phyloP scores from a whole-genome alignment of 2,797 vertebrate genomes.

The Capromys pilorides region DNA sequence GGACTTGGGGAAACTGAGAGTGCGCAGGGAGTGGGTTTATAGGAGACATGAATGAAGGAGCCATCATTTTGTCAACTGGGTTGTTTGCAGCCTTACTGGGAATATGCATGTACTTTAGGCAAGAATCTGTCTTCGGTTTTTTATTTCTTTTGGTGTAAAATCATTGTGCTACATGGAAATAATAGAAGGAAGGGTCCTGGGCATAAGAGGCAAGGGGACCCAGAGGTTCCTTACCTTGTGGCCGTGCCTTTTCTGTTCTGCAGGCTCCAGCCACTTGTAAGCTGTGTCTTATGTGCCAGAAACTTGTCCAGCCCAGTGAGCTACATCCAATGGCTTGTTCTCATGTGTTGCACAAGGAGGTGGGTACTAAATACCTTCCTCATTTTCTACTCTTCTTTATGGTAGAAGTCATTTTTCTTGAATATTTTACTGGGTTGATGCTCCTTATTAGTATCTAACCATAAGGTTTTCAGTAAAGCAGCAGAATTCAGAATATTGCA shows the following conservation, averaged over 20 bases:
- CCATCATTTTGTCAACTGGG: neutral
- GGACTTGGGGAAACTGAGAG: constrained; percentile 24
- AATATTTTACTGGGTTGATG: neutral
- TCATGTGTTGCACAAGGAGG: constrained; percentile 93
- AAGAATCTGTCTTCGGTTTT: constrained; percentile 36
- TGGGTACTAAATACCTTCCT: constrained; percentile 75
- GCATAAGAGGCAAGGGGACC: neutral
- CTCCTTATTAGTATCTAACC: constrained; percentile 9
- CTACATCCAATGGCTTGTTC: constrained; percentile 92
- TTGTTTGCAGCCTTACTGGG: neutral
- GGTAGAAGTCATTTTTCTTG: neutral
- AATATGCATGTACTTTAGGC: constrained; percentile 29
- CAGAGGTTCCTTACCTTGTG: neutral
- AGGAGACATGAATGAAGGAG: neutral
- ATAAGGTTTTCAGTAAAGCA: constrained; percentile 41
- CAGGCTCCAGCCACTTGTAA: constrained; percentile 87
- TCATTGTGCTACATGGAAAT: constrained; percentile 29
- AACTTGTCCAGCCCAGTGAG: constrained; percentile 89
- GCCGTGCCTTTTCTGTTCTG: neutral
- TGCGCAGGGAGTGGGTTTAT: constrained; percentile 12
- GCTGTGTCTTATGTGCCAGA: constrained; percentile 95
- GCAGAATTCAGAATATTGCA: constrained; percentile 47
- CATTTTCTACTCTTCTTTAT: neutral
- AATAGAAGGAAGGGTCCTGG: neutral
- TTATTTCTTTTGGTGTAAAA: constrained; percentile 53